Percentiles rank a stretch among this genome's conserved stretches.
Conservation (phyloP, 2,888 invertebrate species). For the Melolontha melolontha region DNA sequence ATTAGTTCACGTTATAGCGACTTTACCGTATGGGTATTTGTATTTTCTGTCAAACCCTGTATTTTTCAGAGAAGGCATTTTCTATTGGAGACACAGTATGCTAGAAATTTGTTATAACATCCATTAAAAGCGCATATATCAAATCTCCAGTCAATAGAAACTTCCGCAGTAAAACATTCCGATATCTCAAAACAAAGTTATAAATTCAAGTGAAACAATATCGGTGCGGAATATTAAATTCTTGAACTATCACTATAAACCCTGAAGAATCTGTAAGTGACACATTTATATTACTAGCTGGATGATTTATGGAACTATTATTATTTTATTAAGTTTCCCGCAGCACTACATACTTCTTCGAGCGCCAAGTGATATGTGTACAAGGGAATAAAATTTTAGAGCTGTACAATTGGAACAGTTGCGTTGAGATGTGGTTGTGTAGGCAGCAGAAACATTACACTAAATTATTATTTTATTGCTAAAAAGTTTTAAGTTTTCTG, state of each 20-base stretch:
- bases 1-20: too few species aligned
- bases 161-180: conserved; percentile 26
- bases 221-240: conserved; percentile 42
- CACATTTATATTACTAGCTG: conserved; percentile 42
- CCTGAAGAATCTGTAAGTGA: conserved; percentile 38
- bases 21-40: too few species aligned
- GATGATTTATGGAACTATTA: conserved; percentile 43
- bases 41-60: background rate
- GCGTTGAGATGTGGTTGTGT: background rate
- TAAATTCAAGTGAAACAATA: conserved; percentile 42
- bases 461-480: conserved; percentile 31
- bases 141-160: conserved; percentile 16
- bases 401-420: conserved; percentile 4
- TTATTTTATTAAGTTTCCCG: conserved; percentile 41
- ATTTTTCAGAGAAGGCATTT: conserved; percentile 5
- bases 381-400: conserved; percentile 21
- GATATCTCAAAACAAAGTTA: conserved; percentile 41
- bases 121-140: conserved; percentile 30
- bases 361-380: conserved; percentile 19
- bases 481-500: background rate
- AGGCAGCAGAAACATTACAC: conserved; percentile 5
- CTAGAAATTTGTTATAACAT: conserved; percentile 17
- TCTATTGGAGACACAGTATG: conserved; percentile 6
- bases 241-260: conserved; percentile 40
- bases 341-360: conserved; percentile 3